Conservation (phyloP, 2,797 vertebrate genomes). For the Bryconaethiops microstoma region DNA sequence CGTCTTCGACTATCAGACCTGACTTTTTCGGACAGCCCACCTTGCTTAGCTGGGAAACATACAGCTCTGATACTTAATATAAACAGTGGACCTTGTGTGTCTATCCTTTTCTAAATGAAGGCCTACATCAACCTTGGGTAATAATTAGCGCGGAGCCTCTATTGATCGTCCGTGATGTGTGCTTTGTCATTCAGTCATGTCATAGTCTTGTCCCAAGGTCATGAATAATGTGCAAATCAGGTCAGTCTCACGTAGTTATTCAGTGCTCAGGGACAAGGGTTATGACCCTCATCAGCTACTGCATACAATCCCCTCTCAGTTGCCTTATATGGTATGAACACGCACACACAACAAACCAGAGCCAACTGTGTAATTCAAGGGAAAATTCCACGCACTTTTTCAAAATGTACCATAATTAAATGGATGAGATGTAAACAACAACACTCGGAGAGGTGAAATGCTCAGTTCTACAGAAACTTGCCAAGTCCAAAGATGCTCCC, state of each 20-base stretch:
- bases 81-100: neutral
- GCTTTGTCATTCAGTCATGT: conserved; percentile 7
- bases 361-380: neutral
- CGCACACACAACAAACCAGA: neutral
- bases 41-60: conserved; percentile 22
- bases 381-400: too few relatives aligned
- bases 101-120: neutral
- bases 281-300: conserved; percentile 25
- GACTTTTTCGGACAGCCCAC: neutral
- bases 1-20: conserved; percentile 13
- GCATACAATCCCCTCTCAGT: conserved; percentile 13
- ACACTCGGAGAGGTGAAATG: too few relatives aligned
- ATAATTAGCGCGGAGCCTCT: conserved; percentile 25
- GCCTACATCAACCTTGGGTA: neutral
- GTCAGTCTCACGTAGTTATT: neutral
- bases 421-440: too few relatives aligned
- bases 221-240: conserved; percentile 47
- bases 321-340: conserved; percentile 7
- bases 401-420: too few relatives aligned
- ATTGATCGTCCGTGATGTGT: neutral
- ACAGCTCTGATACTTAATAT: neutral
- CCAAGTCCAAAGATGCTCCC: too few relatives aligned
- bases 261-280: conserved; percentile 15
- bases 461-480: too few relatives aligned
- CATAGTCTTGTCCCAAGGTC: conserved; percentile 40